A percentile compares a stretch with the other conserved stretches of the same genome.
phyloP scores from a whole-genome alignment of 2,888 invertebrate genomes.

The Drosophila phalerata region DNA sequence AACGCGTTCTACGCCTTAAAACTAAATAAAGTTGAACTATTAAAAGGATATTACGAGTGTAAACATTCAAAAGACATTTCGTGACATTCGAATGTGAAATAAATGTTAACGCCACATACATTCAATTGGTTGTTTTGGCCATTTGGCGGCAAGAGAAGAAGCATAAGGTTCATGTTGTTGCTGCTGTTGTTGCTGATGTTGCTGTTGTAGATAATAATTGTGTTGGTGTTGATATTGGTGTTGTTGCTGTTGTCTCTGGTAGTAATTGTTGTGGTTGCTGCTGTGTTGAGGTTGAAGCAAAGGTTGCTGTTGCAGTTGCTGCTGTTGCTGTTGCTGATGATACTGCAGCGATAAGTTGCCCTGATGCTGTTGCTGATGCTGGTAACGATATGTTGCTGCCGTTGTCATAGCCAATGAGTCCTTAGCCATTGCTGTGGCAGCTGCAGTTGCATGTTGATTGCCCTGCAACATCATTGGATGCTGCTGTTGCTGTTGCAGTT shows the following conservation, averaged over 20 bases:
- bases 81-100: neutral
- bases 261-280: slow-evolving; percentile 46
- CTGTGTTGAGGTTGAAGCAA: slow-evolving; percentile 26
- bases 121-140: slow-evolving; percentile 49
- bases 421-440: slow-evolving; percentile 12
- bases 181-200: slow-evolving; percentile 34
- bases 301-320: slow-evolving; percentile 40
- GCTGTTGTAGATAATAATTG: slow-evolving; percentile 39
- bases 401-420: slow-evolving; percentile 31
- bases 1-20: slow-evolving; percentile 63
- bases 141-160: slow-evolving; percentile 36
- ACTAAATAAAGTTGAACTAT: slow-evolving; percentile 21
- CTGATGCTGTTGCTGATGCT: slow-evolving; percentile 44
- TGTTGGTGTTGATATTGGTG: slow-evolving; percentile 33
- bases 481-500: slow-evolving; percentile 16
- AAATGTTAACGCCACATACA: slow-evolving; percentile 49
- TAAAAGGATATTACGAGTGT: slow-evolving; percentile 4
- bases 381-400: slow-evolving; percentile 38
- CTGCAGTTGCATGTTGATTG: slow-evolving; percentile 27
- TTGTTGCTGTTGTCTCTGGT: slow-evolving; percentile 36
- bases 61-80: neutral
- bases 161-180: slow-evolving; percentile 42
- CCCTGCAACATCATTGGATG: slow-evolving; percentile 42
- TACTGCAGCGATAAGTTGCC: slow-evolving; percentile 42
- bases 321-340: slow-evolving; percentile 41